These are phyloP conservation scores for Seriola rivoliana DNA, from an alignment of 2,113 vertebrate genomes.

Conservation along the genomic window DNA sequence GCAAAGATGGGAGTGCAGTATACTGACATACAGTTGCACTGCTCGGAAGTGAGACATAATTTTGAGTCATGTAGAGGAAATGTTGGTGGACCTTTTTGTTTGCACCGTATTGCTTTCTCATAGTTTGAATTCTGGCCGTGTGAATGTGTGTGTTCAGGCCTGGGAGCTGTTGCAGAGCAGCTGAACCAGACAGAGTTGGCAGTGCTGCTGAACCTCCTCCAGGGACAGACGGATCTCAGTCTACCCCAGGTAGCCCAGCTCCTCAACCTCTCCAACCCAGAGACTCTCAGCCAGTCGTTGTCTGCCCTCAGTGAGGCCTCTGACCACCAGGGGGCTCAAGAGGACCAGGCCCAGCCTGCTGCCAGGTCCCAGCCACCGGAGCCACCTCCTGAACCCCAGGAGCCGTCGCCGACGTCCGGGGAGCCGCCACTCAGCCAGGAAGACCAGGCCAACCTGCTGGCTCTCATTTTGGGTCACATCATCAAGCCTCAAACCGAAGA, in stretches of 20 bases:
- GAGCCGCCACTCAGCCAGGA: constrained; percentile 87
- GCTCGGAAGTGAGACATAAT: neutral
- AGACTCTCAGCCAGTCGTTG: constrained; percentile 94
- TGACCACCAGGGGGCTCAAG: constrained; percentile 85
- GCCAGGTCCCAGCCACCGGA: constrained; percentile 77
- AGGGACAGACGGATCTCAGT: constrained; percentile 95
- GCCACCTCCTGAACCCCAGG: constrained; percentile 82
- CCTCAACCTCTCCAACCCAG: constrained; percentile 91
- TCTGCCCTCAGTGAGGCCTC: constrained; percentile 89
- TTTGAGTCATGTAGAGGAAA: neutral
- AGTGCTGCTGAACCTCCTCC: constrained; percentile 95
- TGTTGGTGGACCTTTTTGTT: neutral
- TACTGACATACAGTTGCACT: neutral
- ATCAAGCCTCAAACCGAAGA: constrained; percentile 92
- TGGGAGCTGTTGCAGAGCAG: constrained; percentile 94
- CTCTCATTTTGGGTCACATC: constrained; percentile 94
- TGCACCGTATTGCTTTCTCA: neutral
- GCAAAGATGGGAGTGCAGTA: neutral
- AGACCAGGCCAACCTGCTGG: constrained; percentile 93
- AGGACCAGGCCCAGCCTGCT: constrained; percentile 75
- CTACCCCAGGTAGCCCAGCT: constrained; percentile 95
- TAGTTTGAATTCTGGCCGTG: constrained; percentile 6
- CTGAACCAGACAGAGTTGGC: constrained; percentile 97
- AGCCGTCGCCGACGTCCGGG: constrained; percentile 72
- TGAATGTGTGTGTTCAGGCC: constrained; percentile 77